Percentiles rank a stretch among this genome's conserved stretches.
Evolutionary conservation across 2,888 invertebrate genomes (phyloP).

Genomic region (Caradrina kadenii): DNA sequence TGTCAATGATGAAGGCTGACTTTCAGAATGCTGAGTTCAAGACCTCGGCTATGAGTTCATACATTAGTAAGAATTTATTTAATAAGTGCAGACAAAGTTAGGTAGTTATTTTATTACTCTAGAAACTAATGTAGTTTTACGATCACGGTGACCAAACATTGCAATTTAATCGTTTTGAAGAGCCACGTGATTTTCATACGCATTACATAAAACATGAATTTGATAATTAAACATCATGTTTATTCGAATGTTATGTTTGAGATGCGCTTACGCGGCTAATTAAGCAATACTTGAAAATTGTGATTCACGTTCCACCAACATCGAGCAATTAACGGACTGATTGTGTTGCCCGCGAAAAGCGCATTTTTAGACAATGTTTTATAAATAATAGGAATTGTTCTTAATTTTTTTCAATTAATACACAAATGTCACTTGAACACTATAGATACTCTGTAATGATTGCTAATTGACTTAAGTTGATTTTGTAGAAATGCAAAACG

Average conservation of each 20-base stretch:
- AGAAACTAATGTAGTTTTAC: slow-evolving; percentile 49
- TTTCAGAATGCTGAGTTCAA: slow-evolving; percentile 35
- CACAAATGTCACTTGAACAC: slow-evolving; percentile 27
- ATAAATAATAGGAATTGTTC: not conserved
- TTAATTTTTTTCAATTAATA: not conserved
- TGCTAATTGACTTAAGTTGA: no score
- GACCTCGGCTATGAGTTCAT: slow-evolving; percentile 49
- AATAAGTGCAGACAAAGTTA: slow-evolving; percentile 55
- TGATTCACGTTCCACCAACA: not conserved
- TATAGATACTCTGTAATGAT: not conserved
- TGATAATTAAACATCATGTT: slow-evolving; percentile 3
- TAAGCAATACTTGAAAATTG: not conserved
- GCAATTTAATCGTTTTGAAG: slow-evolving; percentile 42
- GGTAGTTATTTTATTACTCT: slow-evolving; percentile 41
- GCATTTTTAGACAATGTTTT: slow-evolving; percentile 13
- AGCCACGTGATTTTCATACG: slow-evolving; percentile 29
- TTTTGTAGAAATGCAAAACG: no score
- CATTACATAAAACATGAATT: slow-evolving; percentile 10
- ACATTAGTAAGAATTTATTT: slow-evolving; percentile 49
- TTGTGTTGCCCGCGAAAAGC: not conserved
- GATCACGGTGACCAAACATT: slow-evolving; percentile 51
- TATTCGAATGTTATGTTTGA: slow-evolving; percentile 2
- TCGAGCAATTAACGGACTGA: not conserved
- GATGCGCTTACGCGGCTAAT: not conserved
- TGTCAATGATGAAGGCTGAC: slow-evolving; percentile 56